phyloP scores from a whole-genome alignment of 2,113 vertebrate genomes.

The Protobothrops flavoviridis region DNA sequence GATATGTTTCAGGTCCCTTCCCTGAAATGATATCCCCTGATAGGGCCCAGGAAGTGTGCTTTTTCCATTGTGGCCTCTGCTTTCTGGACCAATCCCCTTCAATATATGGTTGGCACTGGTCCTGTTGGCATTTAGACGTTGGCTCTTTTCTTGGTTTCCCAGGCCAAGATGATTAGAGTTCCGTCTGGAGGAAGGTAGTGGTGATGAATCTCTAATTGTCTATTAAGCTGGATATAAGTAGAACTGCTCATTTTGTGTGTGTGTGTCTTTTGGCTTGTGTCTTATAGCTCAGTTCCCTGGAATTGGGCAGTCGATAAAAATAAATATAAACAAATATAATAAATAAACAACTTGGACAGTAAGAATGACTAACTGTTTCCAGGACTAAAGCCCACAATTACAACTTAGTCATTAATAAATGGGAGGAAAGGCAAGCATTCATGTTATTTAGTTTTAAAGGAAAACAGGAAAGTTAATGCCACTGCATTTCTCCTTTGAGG shows the following conservation, averaged over 20 bases:
- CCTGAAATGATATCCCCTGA: not conserved
- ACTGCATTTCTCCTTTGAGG: not conserved
- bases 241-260: not conserved
- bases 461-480: not conserved
- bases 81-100: not conserved
- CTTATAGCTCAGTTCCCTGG: not conserved
- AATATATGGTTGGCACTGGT: not conserved
- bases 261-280: not conserved
- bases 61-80: not conserved
- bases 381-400: not conserved
- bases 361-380: not conserved
- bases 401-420: not conserved
- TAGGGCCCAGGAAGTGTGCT: not conserved
- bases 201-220: not conserved
- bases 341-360: not conserved
- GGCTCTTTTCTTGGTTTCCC: not conserved
- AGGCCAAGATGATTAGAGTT: not conserved
- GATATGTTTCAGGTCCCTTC: not conserved
- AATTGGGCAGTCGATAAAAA: not conserved
- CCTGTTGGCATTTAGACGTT: not conserved
- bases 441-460: not conserved
- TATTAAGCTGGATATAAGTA: not conserved
- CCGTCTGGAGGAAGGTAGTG: not conserved
- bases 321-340: not conserved
- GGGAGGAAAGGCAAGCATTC: not conserved